These are phyloP conservation scores for Drosophila yakuba DNA, from an alignment of 1,140 invertebrate species.

Conservation along the genomic window DNA sequence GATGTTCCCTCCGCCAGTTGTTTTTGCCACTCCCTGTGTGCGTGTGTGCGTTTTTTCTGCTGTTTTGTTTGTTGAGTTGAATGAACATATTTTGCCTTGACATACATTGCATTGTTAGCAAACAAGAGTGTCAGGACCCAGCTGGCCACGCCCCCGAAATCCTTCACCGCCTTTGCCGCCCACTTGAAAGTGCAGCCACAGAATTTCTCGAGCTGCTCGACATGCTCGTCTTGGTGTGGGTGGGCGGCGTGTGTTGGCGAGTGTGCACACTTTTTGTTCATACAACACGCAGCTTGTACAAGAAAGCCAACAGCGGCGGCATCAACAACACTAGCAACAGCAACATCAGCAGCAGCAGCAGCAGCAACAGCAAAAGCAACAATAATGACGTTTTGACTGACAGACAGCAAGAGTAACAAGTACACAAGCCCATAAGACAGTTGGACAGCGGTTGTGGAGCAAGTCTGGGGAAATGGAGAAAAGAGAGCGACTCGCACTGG, in stretches of 20 bases:
- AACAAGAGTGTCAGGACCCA: conserved; percentile 74
- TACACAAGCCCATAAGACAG: conserved; percentile 59
- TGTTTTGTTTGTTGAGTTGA: conserved; percentile 70
- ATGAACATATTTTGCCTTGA: conserved; percentile 81
- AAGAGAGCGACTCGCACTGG: conserved; percentile 18
- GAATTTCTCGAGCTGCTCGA: conserved; percentile 48
- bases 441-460: conserved; percentile 36
- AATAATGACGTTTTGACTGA: conserved; percentile 78
- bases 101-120: conserved; percentile 81
- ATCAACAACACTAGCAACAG: conserved; percentile 30
- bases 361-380: conserved; percentile 33
- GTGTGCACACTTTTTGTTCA: conserved; percentile 69
- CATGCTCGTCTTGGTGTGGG: conserved; percentile 23
- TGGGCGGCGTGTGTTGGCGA: conserved; percentile 31
- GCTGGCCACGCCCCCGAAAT: conserved; percentile 29
- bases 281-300: conserved; percentile 75
- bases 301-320: conserved; percentile 68
- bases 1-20: conserved; percentile 58
- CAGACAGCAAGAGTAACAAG: conserved; percentile 68
- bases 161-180: conserved; percentile 6
- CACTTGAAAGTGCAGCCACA: conserved; percentile 59
- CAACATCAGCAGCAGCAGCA: conserved; percentile 1
- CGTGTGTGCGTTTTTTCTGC: conserved; percentile 14
- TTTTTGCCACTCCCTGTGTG: conserved; percentile 19
- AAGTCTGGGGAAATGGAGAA: conserved; percentile 14